phyloP scores from a whole-genome alignment of 1,140 invertebrate species.

The Octopus bimaculoides region DNA sequence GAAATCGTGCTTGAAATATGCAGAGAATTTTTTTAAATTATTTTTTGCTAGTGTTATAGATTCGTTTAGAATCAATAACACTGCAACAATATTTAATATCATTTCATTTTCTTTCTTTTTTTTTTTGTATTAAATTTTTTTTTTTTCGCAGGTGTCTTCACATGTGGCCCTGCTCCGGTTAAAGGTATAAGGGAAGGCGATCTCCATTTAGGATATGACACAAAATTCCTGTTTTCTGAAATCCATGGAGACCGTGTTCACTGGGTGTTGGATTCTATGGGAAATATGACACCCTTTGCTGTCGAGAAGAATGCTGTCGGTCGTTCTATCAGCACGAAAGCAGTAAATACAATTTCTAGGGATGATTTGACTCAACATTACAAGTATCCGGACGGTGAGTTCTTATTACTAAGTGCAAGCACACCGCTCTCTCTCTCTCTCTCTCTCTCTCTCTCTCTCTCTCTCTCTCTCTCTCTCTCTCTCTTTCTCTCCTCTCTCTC shows the following conservation, averaged over 20 bases:
- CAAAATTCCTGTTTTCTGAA: conserved; percentile 77
- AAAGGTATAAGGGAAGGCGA: conserved; percentile 79
- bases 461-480: background rate
- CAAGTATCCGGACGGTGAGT: conserved; percentile 42
- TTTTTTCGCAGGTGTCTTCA: conserved; percentile 62
- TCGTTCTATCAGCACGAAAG: conserved; percentile 45
- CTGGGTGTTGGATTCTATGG: conserved; percentile 44
- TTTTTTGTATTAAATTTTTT: background rate
- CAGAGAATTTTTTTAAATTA: too few relatives aligned
- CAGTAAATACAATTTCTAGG: conserved; percentile 42
- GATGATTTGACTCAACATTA: conserved; percentile 46
- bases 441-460: background rate
- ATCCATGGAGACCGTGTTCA: conserved; percentile 59
- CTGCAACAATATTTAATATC: background rate
- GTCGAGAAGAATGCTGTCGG: conserved; percentile 40
- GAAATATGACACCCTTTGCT: conserved; percentile 41
- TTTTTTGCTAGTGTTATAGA: too few relatives aligned
- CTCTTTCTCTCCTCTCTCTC: background rate
- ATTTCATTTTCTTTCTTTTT: background rate
- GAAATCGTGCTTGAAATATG: too few relatives aligned
- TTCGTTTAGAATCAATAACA: too few relatives aligned
- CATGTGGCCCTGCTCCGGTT: conserved; percentile 75
- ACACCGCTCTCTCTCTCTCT: background rate
- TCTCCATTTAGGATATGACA: conserved; percentile 76
- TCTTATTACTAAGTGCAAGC: background rate